These are phyloP conservation scores for Aurelia aurita complex sp. Pacific DNA, from an alignment of 30 jellyfish, hydroid and myxozoan species.

Conservation along the genomic window DNA sequence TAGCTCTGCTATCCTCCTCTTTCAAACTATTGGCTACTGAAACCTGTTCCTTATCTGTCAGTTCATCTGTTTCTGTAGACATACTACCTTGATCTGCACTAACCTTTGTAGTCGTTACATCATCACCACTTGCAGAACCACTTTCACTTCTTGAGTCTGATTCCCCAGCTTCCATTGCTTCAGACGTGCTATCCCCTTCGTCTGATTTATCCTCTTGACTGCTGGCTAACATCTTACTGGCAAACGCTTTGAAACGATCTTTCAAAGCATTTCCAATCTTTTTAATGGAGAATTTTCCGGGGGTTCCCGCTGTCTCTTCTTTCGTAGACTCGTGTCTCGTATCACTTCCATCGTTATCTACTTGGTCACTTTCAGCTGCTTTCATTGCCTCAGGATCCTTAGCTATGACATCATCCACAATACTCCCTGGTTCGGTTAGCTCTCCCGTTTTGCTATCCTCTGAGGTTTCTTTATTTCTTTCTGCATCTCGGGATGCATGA, in stretches of 20 bases:
- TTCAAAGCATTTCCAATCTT: conserved; percentile 55
- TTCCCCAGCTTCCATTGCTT: neutral
- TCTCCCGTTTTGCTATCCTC: conserved; percentile 4
- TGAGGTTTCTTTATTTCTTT: neutral
- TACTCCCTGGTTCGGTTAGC: neutral
- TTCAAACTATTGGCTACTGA: no score
- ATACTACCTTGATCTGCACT: no score
- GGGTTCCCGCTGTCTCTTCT: no score
- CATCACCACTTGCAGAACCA: no score
- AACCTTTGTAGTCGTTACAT: no score
- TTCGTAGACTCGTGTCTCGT: no score
- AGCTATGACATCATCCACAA: neutral
- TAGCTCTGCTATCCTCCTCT: no score
- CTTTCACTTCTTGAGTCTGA: neutral
- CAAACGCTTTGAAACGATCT: conserved; percentile 57
- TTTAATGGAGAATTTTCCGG: conserved; percentile 6
- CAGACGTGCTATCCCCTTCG: neutral
- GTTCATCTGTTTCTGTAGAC: no score
- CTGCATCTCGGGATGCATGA: neutral
- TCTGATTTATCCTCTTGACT: neutral
- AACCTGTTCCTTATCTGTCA: no score
- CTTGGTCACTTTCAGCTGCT: neutral
- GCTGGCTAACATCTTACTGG: conserved; percentile 19
- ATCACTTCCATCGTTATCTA: no score
- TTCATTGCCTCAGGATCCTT: neutral